A percentile compares a stretch with the other conserved stretches of the same genome.
Evolutionary conservation across 2,797 vertebrate genomes (phyloP).

Genomic region (Paguma larvata): DNA sequence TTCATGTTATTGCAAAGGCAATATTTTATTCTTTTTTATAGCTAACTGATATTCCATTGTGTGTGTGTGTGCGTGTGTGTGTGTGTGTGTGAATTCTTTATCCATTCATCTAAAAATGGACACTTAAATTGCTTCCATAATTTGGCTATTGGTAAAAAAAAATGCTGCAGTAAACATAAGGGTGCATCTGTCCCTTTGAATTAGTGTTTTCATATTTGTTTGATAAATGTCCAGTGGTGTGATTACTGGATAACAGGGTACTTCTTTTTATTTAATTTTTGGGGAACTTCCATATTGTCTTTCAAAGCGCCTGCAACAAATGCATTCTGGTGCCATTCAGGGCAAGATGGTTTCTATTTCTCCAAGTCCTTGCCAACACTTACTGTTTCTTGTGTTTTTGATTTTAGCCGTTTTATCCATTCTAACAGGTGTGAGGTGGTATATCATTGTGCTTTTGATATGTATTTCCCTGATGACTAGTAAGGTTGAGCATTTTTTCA

Average conservation of each 20-base stretch:
- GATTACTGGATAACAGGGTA: background rate
- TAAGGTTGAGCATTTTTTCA: background rate
- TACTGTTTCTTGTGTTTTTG: background rate
- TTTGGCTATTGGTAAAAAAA: background rate
- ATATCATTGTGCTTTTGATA: background rate
- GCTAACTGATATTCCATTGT: background rate
- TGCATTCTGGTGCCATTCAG: background rate
- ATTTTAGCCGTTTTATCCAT: background rate
- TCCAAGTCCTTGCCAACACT: background rate
- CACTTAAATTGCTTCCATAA: background rate
- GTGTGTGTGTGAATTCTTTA: background rate
- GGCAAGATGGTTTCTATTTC: background rate
- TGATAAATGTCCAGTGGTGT: background rate
- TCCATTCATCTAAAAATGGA: background rate
- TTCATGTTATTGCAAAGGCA: background rate
- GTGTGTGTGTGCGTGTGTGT: background rate
- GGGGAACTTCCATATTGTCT: background rate
- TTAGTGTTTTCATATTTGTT: background rate
- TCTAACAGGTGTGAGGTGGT: background rate
- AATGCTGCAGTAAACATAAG: background rate
- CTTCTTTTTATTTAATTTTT: background rate
- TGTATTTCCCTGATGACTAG: background rate
- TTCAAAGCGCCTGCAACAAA: background rate
- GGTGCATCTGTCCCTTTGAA: background rate
- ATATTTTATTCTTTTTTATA: background rate